Evolutionary conservation across 2,113 vertebrate genomes (phyloP).

Genomic region (Laticauda colubrina): DNA sequence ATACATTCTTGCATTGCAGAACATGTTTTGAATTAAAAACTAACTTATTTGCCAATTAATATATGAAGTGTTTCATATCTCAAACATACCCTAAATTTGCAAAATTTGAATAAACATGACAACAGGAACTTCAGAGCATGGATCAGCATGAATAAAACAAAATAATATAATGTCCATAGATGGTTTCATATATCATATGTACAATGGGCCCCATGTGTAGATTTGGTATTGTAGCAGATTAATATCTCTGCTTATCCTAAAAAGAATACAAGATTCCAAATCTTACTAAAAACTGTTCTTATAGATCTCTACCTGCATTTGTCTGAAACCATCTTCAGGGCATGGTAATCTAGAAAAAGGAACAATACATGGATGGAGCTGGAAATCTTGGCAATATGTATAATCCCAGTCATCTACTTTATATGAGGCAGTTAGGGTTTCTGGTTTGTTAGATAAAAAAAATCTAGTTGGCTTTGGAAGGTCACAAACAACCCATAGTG

Average conservation of each 20-base stretch:
- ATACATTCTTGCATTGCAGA: neutral
- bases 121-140: neutral
- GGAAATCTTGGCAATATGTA: neutral
- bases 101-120: neutral
- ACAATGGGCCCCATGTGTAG: neutral
- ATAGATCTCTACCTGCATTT: neutral
- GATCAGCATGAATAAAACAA: neutral
- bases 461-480: neutral
- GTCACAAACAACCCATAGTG: neutral
- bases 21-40: conserved; percentile 21
- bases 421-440: neutral
- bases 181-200: neutral
- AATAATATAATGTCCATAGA: neutral
- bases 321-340: neutral
- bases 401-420: neutral
- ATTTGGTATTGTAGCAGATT: neutral
- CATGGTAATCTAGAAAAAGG: neutral
- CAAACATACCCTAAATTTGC: neutral
- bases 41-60: conserved; percentile 1
- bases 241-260: neutral
- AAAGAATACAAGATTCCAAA: neutral
- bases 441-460: neutral
- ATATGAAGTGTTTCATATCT: neutral
- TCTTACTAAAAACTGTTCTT: neutral
- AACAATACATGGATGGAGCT: neutral